Base-by-base conservation (phyloP, 2,113 vertebrate genomes). In the Micronycteris hirsuta region DNA sequence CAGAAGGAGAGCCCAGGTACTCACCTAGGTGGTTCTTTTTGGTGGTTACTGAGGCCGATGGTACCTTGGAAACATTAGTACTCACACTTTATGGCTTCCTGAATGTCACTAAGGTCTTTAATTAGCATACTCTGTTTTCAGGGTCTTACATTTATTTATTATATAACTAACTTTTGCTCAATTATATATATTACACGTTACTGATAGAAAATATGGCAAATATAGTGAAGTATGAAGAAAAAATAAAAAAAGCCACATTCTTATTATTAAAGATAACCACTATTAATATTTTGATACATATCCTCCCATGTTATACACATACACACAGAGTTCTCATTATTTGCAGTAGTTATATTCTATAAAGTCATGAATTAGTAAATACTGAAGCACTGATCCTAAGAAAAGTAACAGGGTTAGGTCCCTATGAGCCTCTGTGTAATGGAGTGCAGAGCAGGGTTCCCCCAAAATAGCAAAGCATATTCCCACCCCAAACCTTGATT, bases 101-200 rank as follows among this genome's bases (percentile, higher is more conserved):
- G 45, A 80, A 68, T 71, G 43, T 89, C 83, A 33, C 38, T n/a
- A 74, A 87, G 54, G 49, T 11, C 73, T 96, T 73, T 63, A 65
- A 67, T 52, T 43, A 61, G 58, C 14, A 6, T 58, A 14, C 74
- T 84, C 28, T 93, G 43, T 54, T 84, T 87, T 85, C 22, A 68
- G 47, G 16, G 11, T 63, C 49, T 97, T 95, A 63, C n/a, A 41
- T 31, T 94, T 83, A 41, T 83, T 91, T 83, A 54, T 87, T 77
- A 49, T 58, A 26, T 36, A 70, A 84, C 10, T 52, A 82, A n/a
- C 19, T 95, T 96, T 83, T 26, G 36, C 28, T 82, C 43, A 91
- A 5, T 61, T 73, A 31, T 56, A 9, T 80, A 28, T 91, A 45
- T 74, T 52, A 65, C 2, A 61, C n/a, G 68, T 76, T 92, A 54